Conservation (phyloP, 2,797 vertebrate species). For the Hydrophis major region DNA sequence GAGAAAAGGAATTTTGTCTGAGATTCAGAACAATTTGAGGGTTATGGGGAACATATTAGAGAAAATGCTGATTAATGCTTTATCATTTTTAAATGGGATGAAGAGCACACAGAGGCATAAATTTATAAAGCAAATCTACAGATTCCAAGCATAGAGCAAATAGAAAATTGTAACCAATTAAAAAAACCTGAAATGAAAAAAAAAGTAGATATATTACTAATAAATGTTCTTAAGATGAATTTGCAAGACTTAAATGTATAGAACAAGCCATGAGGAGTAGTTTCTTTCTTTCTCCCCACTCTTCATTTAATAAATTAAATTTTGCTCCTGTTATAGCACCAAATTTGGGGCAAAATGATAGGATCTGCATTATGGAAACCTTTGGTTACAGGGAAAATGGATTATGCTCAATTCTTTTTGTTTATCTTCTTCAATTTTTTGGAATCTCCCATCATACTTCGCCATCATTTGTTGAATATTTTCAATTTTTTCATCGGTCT, state of each 20-base stretch:
- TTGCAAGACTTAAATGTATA: conserved; percentile 58
- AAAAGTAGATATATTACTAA: background rate
- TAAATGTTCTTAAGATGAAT: background rate
- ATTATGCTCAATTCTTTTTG: fast-evolving
- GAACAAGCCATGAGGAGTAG: conserved; percentile 29
- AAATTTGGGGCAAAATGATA: conserved; percentile 21
- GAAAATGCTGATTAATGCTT: no score
- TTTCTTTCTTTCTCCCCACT: conserved; percentile 9
- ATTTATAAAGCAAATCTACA: no score
- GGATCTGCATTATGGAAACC: fast-evolving
- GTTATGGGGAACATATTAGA: no score
- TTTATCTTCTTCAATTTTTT: no score
- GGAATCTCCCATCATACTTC: no score
- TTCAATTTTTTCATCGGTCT: no score
- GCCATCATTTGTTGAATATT: no score
- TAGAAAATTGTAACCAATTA: background rate
- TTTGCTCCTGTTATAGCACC: conserved; percentile 53
- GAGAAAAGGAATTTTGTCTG: no score
- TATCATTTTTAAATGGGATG: no score
- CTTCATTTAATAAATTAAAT: conserved; percentile 59
- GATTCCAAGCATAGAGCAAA: background rate
- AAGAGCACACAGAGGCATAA: no score
- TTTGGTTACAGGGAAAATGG: background rate
- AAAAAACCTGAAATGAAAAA: background rate
- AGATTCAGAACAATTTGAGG: no score